phyloP scores from a whole-genome alignment of 1,140 invertebrate genomes.

The Palaemon carinicauda region DNA sequence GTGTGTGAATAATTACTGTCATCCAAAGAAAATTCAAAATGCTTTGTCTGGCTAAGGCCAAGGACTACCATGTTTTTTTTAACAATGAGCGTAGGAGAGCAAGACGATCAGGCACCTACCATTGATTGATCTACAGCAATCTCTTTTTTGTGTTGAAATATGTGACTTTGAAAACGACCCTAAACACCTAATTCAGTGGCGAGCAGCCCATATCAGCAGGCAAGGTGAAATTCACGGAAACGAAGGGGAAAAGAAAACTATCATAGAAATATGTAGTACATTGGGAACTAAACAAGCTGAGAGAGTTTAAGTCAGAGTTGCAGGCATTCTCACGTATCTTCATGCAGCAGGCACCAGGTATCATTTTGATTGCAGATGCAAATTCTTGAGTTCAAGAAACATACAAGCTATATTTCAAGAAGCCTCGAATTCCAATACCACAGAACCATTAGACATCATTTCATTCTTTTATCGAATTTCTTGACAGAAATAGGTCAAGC shows the following conservation, averaged over 20 bases:
- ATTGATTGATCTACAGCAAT: slow-evolving; percentile 2
- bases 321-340: slow-evolving; percentile 1
- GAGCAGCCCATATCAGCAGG: background rate
- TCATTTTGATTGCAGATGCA: slow-evolving; percentile 15
- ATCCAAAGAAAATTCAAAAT: slow-evolving; percentile 10
- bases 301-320: background rate
- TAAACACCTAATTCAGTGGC: background rate
- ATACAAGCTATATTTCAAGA: background rate
- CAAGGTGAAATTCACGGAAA: background rate
- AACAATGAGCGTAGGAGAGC: slow-evolving; percentile 16
- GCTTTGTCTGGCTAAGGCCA: background rate
- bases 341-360: slow-evolving; percentile 12
- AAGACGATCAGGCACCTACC: background rate
- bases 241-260: background rate
- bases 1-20: slow-evolving; percentile 14
- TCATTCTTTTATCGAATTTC: background rate
- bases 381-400: slow-evolving; percentile 11
- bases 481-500: background rate
- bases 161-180: slow-evolving; percentile 6
- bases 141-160: slow-evolving; percentile 13
- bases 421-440: background rate
- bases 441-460: background rate
- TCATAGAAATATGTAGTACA: background rate
- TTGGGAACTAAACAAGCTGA: background rate
- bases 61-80: background rate